phyloP scores from a whole-genome alignment of 2,888 invertebrate genomes.

The Lydus trimaculatus region DNA sequence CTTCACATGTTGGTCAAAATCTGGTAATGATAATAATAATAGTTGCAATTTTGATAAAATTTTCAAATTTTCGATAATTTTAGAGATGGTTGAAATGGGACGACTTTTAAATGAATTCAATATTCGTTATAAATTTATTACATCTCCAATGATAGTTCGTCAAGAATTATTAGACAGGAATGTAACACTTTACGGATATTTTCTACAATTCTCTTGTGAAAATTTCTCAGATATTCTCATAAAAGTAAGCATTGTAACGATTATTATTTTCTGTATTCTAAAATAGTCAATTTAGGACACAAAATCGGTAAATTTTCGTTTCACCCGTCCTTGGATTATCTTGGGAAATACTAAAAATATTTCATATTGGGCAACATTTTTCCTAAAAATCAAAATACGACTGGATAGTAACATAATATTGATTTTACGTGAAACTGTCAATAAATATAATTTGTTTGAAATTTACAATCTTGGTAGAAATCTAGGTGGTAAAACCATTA shows the following conservation, averaged over 20 bases:
- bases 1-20: constrained; percentile 19
- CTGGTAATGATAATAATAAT: constrained; percentile 16
- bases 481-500: constrained; percentile 16
- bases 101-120: background rate
- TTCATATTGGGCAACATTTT: constrained; percentile 13
- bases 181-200: constrained; percentile 18
- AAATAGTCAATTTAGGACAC: constrained; percentile 9
- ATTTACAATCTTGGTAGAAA: constrained; percentile 41
- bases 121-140: constrained; percentile 12
- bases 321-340: constrained; percentile 23
- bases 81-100: background rate
- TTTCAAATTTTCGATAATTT: background rate
- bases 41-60: background rate
- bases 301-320: constrained; percentile 12
- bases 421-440: background rate
- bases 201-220: constrained; percentile 17
- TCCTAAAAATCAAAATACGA: constrained; percentile 15
- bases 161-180: constrained; percentile 9
- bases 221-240: constrained; percentile 7
- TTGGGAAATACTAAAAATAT: constrained; percentile 2
- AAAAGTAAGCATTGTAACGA: background rate
- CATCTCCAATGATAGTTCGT: background rate
- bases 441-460: constrained; percentile 36
- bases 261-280: background rate
- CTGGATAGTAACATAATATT: constrained; percentile 34